Evolutionary conservation across 2,888 invertebrate genomes (phyloP).

Genomic region (Clepsis dumicolana): DNA sequence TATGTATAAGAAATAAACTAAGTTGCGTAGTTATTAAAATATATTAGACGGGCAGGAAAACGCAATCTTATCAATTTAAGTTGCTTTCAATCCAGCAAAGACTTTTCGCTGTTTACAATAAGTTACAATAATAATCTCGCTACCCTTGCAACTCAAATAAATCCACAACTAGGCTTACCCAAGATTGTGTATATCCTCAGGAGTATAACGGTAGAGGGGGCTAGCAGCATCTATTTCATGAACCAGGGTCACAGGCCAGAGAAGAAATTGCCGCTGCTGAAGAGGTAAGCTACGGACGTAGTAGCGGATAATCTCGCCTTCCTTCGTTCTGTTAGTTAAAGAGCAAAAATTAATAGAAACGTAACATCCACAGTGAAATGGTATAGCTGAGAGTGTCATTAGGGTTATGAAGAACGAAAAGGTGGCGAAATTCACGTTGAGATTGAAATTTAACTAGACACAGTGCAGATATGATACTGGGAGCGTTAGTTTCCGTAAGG

Average conservation of each 20-base stretch:
- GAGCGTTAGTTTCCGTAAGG: too few species aligned
- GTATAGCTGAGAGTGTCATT: not conserved
- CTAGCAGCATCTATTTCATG: slow-evolving; percentile 92
- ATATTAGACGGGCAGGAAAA: too few species aligned
- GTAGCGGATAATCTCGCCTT: slow-evolving; percentile 76
- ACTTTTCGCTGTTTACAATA: too few species aligned
- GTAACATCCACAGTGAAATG: not conserved
- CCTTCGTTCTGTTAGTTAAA: slow-evolving; percentile 65
- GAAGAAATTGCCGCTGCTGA: slow-evolving; percentile 82
- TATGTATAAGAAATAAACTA: too few species aligned
- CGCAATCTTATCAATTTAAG: too few species aligned
- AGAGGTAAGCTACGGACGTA: slow-evolving; percentile 66
- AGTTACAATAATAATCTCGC: not conserved
- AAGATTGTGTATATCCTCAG: slow-evolving; percentile 88
- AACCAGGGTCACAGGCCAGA: slow-evolving; percentile 95
- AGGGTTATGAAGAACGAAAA: not conserved
- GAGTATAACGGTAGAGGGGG: slow-evolving; percentile 91
- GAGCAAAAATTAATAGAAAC: not conserved
- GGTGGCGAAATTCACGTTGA: not conserved
- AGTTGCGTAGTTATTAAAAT: too few species aligned
- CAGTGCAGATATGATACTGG: too few species aligned
- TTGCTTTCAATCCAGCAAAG: too few species aligned
- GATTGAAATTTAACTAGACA: too few species aligned
- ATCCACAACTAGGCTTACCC: slow-evolving; percentile 66
- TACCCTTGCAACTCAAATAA: not conserved